These are phyloP conservation scores for Sebastes baramenuke DNA, from an alignment of 2,797 vertebrate genomes.

Conservation along the genomic window DNA sequence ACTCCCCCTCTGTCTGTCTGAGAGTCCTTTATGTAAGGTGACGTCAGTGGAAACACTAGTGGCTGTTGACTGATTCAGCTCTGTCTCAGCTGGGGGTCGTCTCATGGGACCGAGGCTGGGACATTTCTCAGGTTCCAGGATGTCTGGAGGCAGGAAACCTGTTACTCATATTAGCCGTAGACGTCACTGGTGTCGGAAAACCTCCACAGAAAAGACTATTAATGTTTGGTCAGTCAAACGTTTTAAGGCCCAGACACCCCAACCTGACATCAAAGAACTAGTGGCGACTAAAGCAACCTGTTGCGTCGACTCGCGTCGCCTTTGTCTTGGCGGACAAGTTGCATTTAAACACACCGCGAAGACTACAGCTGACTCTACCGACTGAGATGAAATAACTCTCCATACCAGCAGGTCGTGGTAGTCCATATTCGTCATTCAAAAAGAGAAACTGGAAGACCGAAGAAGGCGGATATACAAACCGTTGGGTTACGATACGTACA, in stretches of 20 bases:
- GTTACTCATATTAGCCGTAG: conserved; percentile 53
- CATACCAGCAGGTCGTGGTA: not conserved
- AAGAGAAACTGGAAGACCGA: not conserved
- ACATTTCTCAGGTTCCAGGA: conserved; percentile 50
- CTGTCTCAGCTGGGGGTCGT: conserved; percentile 35
- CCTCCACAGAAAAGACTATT: not conserved
- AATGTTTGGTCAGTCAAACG: not conserved
- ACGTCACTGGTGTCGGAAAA: conserved; percentile 3
- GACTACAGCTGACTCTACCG: no score
- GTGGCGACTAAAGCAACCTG: not conserved
- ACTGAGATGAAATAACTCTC: not conserved
- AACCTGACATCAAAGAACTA: not conserved
- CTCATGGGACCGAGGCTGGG: not conserved
- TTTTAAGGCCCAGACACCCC: not conserved
- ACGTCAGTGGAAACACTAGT: conserved; percentile 59
- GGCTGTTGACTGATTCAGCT: conserved; percentile 19
- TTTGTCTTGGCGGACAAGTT: no score
- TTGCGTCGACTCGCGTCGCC: not conserved
- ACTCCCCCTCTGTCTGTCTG: not conserved
- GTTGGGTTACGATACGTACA: not conserved
- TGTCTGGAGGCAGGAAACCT: conserved; percentile 49
- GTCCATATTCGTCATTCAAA: not conserved
- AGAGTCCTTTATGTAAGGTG: conserved; percentile 5
- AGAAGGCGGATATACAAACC: no score
- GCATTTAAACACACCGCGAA: no score